A percentile compares a stretch with the other conserved stretches of the same genome.
These are phyloP conservation scores for Arctocebus calabarensis DNA, from an alignment of 2,797 vertebrate genomes.

Conservation along the genomic window DNA sequence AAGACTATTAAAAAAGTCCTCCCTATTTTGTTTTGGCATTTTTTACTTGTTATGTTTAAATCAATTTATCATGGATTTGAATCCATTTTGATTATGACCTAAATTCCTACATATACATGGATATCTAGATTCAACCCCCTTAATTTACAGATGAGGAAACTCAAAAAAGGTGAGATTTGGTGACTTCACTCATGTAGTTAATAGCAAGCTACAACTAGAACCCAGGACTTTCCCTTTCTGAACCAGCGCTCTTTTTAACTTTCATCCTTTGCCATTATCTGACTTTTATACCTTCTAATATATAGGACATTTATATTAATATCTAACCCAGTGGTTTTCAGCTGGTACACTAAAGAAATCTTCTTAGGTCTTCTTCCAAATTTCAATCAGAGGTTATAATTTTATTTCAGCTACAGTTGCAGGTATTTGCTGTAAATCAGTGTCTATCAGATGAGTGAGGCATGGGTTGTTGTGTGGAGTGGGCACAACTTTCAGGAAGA, in stretches of 20 bases:
- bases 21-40: neutral
- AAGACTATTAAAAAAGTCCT: neutral
- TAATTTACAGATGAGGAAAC: neutral
- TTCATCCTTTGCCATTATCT: neutral
- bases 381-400: neutral
- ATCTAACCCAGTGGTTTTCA: neutral
- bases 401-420: neutral
- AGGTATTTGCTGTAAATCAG: neutral
- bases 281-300: neutral
- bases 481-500: neutral
- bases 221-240: neutral
- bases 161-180: neutral
- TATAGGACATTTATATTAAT: neutral
- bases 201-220: neutral
- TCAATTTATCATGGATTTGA: neutral
- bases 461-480: neutral
- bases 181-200: neutral
- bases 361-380: neutral
- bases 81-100: neutral
- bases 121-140: neutral
- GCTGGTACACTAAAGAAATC: neutral
- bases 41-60: neutral
- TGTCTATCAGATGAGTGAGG: neutral
- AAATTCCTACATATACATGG: neutral
- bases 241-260: neutral